Evolutionary conservation across 2,888 invertebrate genomes (phyloP), one percentile per base, ranked within the genome.

Genomic region (Tipula lateralis): DNA sequence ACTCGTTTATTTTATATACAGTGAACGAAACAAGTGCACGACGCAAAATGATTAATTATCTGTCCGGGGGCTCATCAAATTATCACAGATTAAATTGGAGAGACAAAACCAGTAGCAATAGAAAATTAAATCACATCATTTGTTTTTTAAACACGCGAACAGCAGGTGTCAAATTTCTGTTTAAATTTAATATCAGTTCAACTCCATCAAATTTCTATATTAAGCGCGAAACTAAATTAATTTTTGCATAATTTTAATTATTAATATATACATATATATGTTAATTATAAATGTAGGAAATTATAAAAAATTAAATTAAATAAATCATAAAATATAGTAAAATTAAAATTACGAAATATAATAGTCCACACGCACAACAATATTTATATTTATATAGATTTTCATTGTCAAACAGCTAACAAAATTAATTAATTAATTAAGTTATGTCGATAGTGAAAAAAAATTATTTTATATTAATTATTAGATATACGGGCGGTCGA

Each of bases 1-100:
- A 82, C 82, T 82, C 29, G 82, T 82, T 82, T 82, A 82, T 30
- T 82, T 82, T 82, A 13, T 19, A 24, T 66, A 66, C 66, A 66
- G 66, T 66, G 66, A 24, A 7, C 24, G 66, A 66, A 66, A 24
- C 66, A 66, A 66, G 66, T 66, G 66, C n/a, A n/a, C n/a, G 66
- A 66, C 19, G n/a, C 2, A 24, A 66, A 66, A 66, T 66, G 66
- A 66, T 66, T 66, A 66, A 66, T 66, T 66, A 66, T 66, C 24
- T 66, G 66, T 66, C 66, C 12, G 7, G 66, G 66, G 66, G 66
- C 66, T 66, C 66, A 66, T 66, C 66, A 66, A 66, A 24, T 66
- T 66, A 24, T 66, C 66, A 66, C 66, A 66, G 24, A 66, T 66
- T 24, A 66, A 66, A 66, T 66, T 66, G 24, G 12, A 50, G 12